Evolutionary conservation across 2,888 invertebrate genomes (phyloP).

Genomic region (Candidula unifasciata): DNA sequence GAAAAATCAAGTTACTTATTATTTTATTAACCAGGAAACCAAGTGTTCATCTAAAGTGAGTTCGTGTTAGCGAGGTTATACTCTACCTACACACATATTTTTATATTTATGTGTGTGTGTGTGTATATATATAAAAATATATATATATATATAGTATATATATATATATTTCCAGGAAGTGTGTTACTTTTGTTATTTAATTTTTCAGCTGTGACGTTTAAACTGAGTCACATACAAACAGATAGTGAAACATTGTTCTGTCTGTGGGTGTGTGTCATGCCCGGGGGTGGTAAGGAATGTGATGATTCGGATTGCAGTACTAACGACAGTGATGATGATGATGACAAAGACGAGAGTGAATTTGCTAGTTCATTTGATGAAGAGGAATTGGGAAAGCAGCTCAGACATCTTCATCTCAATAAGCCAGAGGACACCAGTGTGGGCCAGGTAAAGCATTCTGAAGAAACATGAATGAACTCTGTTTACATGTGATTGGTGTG

Average conservation of each 20-base stretch:
- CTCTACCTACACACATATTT: too few species aligned
- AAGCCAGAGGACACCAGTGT: conserved; percentile 23
- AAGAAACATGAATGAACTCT: too few species aligned
- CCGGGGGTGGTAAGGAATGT: neutral
- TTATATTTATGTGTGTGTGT: too few species aligned
- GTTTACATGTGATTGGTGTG: too few species aligned
- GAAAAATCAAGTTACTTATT: too few species aligned
- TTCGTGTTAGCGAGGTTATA: too few species aligned
- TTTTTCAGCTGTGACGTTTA: conserved; percentile 42
- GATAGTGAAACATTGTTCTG: conserved; percentile 12
- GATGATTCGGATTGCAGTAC: neutral
- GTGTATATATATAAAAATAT: too few species aligned
- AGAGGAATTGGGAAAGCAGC: neutral
- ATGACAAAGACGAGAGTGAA: conserved; percentile 19
- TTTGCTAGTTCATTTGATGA: conserved; percentile 15
- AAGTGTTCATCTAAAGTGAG: too few species aligned
- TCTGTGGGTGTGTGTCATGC: conserved; percentile 46
- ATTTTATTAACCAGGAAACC: too few species aligned
- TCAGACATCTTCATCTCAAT: conserved; percentile 18
- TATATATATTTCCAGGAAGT: neutral
- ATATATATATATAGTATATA: neutral
- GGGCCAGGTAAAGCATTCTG: conserved; percentile 23
- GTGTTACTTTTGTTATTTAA: neutral
- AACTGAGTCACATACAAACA: conserved; percentile 34
- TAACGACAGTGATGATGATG: conserved; percentile 9